phyloP scores from a whole-genome alignment of 2,113 vertebrate genomes.

The Pterocles gutturalis region DNA sequence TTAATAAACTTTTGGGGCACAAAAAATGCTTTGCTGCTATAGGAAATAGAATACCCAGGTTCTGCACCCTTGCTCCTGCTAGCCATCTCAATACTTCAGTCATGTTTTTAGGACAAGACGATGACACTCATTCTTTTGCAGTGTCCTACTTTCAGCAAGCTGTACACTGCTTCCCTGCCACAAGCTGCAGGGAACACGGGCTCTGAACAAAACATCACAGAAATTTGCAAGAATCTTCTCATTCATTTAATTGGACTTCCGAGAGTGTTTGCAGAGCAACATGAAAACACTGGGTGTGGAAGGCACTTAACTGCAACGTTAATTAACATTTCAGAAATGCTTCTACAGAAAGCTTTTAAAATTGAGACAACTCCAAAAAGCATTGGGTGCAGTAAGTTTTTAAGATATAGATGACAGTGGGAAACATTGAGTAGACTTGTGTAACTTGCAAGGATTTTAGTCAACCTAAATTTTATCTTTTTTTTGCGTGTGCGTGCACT shows the following conservation, averaged over 20 bases:
- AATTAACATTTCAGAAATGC: not conserved
- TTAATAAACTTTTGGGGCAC: not conserved
- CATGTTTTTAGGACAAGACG: not conserved
- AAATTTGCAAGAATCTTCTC: not conserved
- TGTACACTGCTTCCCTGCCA: not conserved
- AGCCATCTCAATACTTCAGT: not conserved
- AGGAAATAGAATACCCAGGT: not conserved
- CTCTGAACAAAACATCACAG: not conserved
- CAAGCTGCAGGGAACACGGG: not conserved
- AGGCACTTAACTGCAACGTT: not conserved
- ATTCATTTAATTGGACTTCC: not conserved
- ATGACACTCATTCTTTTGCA: not conserved
- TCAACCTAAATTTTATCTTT: not conserved
- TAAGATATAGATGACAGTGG: not conserved
- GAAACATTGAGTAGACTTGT: not conserved
- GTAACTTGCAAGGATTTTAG: not conserved
- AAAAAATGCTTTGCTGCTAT: not conserved
- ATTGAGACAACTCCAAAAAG: not conserved
- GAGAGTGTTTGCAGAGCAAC: not conserved
- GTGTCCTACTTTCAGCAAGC: not conserved
- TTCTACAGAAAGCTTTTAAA: not conserved
- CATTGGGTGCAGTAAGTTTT: not conserved
- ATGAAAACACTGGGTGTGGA: not conserved
- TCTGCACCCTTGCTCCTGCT: not conserved
- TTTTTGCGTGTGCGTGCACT: fast-evolving